Percentiles rank a stretch among this genome's conserved stretches.
Conservation (phyloP, 1,140 invertebrate genomes). For the Drosophila lowei region DNA sequence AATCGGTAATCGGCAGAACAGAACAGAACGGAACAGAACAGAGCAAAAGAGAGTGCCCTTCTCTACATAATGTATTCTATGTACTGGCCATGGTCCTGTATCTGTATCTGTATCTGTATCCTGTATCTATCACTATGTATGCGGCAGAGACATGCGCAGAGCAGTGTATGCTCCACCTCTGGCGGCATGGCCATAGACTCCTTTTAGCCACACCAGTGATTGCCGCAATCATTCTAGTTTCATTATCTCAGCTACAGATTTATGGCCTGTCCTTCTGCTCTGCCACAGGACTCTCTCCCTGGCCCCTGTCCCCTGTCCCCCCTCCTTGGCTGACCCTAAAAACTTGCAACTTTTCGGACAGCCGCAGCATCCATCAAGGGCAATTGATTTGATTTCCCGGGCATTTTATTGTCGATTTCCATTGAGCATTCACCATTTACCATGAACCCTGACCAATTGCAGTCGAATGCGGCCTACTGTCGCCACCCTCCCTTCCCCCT, state of each 20-base stretch:
- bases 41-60: slow-evolving; percentile 6
- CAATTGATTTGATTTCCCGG: slow-evolving; percentile 35
- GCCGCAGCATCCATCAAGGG: slow-evolving; percentile 54
- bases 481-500: not conserved
- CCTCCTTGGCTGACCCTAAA: slow-evolving; percentile 10
- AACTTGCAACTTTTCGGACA: slow-evolving; percentile 22
- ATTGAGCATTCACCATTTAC: slow-evolving; percentile 29
- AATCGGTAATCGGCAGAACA: slow-evolving; percentile 22
- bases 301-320: not conserved
- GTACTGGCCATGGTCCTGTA: slow-evolving; percentile 47
- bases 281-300: not conserved
- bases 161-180: slow-evolving; percentile 21
- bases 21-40: too few relatives aligned
- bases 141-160: slow-evolving; percentile 46
- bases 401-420: slow-evolving; percentile 26
- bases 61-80: slow-evolving; percentile 45
- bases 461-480: not conserved
- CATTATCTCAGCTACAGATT: slow-evolving; percentile 79
- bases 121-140: slow-evolving; percentile 30
- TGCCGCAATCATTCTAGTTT: slow-evolving; percentile 83
- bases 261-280: slow-evolving; percentile 39
- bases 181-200: not conserved
- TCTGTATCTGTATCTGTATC: slow-evolving; percentile 4
- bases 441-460: slow-evolving; percentile 55
- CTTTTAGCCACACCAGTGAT: slow-evolving; percentile 79